Conservation (phyloP, 2,113 vertebrate genomes). For the Syngnathus floridae region DNA sequence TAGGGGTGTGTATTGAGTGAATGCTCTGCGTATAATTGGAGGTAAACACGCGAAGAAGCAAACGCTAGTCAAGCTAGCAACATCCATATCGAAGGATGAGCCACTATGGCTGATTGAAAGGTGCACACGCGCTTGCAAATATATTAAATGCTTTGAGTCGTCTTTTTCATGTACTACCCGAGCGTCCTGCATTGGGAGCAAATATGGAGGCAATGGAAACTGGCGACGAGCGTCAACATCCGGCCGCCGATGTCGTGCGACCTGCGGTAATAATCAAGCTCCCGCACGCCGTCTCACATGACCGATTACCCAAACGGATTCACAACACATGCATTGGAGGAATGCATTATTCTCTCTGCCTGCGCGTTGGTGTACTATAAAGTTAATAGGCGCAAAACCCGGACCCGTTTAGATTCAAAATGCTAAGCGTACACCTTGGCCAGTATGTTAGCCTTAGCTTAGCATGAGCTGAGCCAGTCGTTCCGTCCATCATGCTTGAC, state of each 20-base stretch:
- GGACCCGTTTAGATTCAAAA: neutral
- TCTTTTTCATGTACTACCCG: neutral
- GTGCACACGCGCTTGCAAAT: neutral
- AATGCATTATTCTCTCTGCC: accelerated
- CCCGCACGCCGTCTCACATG: conserved; percentile 12
- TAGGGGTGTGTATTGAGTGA: neutral
- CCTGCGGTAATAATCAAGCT: conserved; percentile 36
- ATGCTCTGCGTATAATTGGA: neutral
- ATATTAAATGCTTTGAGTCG: neutral
- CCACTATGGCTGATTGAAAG: neutral
- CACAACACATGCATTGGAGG: neutral
- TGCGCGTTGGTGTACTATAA: neutral
- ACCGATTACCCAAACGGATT: neutral
- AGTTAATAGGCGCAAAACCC: no score
- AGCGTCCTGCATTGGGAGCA: neutral
- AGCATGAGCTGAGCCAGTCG: conserved; percentile 18
- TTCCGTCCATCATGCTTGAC: neutral
- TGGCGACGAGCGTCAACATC: conserved; percentile 24
- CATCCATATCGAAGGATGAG: neutral
- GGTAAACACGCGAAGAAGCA: conserved; percentile 26
- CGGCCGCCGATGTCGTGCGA: conserved; percentile 37
- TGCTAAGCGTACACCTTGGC: conserved; percentile 3
- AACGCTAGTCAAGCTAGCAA: neutral
- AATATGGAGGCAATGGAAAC: conserved; percentile 47
- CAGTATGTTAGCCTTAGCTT: conserved; percentile 38